Evolutionary conservation across 1,140 invertebrate genomes (phyloP).

Genomic region (Helicoverpa armigera): DNA sequence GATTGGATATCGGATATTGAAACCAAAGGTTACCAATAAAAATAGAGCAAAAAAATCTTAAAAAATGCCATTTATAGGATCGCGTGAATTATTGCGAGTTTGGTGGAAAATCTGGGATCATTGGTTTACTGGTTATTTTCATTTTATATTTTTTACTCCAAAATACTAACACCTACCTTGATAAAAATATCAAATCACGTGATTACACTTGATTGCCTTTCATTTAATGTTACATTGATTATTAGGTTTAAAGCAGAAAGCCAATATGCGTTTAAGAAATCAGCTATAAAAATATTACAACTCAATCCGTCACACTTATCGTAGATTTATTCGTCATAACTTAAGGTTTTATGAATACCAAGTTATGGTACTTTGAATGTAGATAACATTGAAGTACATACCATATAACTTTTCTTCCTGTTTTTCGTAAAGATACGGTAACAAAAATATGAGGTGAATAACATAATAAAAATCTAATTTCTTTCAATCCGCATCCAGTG

Average conservation of each 20-base stretch:
- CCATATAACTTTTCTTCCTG: too few relatives aligned
- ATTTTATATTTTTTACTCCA: conserved; percentile 15
- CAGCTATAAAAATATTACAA: conserved; percentile 16
- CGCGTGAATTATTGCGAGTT: conserved; percentile 8
- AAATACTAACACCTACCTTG: background rate
- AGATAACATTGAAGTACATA: too few relatives aligned
- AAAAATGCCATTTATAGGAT: too few relatives aligned
- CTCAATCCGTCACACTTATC: conserved; percentile 16
- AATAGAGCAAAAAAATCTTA: too few relatives aligned
- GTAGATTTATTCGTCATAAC: conserved; percentile 23
- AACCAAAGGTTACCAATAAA: too few relatives aligned
- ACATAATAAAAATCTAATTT: too few relatives aligned
- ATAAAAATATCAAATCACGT: conserved; percentile 1
- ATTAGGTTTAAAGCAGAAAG: background rate
- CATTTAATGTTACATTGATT: background rate
- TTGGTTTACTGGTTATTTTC: conserved; percentile 4
- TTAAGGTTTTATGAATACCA: conserved; percentile 5
- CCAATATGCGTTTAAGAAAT: background rate
- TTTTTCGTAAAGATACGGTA: too few relatives aligned
- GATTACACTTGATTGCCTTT: background rate
- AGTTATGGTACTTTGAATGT: background rate
- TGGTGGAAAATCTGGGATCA: conserved; percentile 11
- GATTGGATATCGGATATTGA: too few relatives aligned
- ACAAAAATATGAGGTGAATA: too few relatives aligned
- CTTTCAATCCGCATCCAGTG: too few relatives aligned